Evolutionary conservation across 92 coral and sea anemone genomes (phyloP), one percentile per base, ranked within the genome.

Genomic region (Hydrozoanthus gracilis): DNA sequence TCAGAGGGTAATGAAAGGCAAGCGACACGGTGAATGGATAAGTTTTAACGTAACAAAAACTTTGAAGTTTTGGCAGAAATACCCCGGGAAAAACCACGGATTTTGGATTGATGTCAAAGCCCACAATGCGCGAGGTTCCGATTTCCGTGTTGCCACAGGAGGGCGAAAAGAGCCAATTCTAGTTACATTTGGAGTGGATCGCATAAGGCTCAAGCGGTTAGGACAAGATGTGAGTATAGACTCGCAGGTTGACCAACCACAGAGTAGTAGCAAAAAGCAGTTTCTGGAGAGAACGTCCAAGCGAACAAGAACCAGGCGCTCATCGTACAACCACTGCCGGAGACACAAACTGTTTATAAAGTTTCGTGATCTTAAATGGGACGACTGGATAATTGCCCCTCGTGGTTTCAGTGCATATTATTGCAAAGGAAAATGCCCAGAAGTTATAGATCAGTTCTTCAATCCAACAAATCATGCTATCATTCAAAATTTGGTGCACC

Each of bases 81-180:
- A 88, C 84, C 95, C 91, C 12, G 55, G 88, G 51, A 93, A 93
- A 74, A 97, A 93, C 82, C 92, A 83, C 69, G 97, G 93, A 58
- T 87, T 97, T 73, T 92, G 95, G 92, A 82, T 97, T 51, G 91
- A 93, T 8, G 92, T 95, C 51, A 86, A 87, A 78, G 93, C 96
- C 67, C 52, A 84, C 48, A 87, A 91, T 71, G 92, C 83, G 62
- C 92, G 91, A n/a, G 75, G 83, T 75, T 95, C 98, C 47, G 96
- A 93, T 82, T 94, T 97, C 79, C 84, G 92, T 79, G 91, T 97
- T 73, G 98, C 95, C 67, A 90, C 94, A 46, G 94, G 94, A 61
- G 98, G 98, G 54, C 92, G 97, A 73, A 97, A 97, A 62, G 98
- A 93, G 60, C 98, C 99, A 11, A 93, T 97, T 79, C 83, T 97